phyloP scores from a whole-genome alignment of 1,140 invertebrate species.

The Cotesia chilonis region DNA sequence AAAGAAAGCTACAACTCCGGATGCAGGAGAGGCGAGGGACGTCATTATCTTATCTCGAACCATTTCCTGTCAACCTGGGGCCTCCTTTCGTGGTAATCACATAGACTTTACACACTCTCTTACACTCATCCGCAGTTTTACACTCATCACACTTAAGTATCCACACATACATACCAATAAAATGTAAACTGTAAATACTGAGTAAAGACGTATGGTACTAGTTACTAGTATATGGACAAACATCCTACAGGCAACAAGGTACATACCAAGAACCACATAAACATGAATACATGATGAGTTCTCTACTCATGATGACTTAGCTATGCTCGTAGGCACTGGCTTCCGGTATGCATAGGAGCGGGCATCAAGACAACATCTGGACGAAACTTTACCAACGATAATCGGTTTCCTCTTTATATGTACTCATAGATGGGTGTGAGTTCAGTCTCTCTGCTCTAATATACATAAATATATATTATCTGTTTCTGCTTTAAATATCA shows the following conservation, averaged over 20 bases:
- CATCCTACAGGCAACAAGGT: no score
- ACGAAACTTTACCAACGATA: slow-evolving; percentile 29
- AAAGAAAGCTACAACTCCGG: slow-evolving; percentile 40
- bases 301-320: neutral
- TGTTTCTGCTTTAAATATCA: no score
- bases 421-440: neutral
- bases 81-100: slow-evolving; percentile 44
- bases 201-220: no score
- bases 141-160: neutral
- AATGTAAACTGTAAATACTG: no score
- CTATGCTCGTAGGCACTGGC: slow-evolving; percentile 30
- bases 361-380: slow-evolving; percentile 22
- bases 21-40: slow-evolving; percentile 45
- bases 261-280: slow-evolving; percentile 3
- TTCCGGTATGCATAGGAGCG: slow-evolving; percentile 35
- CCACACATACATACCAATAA: neutral
- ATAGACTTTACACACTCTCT: slow-evolving; percentile 9
- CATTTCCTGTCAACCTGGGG: slow-evolving; percentile 58
- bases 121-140: neutral
- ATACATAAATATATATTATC: no score
- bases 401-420: slow-evolving; percentile 26
- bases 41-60: slow-evolving; percentile 58
- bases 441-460: neutral
- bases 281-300: slow-evolving; percentile 4
- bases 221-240: no score